Evolutionary conservation across 2,113 vertebrate species (phyloP).

Genomic region (Scopus umbretta): DNA sequence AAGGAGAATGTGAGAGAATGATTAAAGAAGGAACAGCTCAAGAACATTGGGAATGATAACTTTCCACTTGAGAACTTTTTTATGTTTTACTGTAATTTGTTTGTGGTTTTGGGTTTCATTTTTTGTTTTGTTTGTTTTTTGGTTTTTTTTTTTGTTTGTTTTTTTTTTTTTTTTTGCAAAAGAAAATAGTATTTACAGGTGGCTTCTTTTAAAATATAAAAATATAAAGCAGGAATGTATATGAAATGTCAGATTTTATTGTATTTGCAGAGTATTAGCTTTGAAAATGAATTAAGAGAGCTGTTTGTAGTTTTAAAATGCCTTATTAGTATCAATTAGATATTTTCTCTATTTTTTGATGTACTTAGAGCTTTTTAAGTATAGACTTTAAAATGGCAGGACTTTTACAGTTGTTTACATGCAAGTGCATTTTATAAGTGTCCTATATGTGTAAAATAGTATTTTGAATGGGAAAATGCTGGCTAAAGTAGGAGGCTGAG

Average conservation of each 20-base stretch:
- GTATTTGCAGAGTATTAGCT: slow-evolving; percentile 94
- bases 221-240: slow-evolving; percentile 96
- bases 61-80: slow-evolving; percentile 92
- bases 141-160: slow-evolving; percentile 55
- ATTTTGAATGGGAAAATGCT: slow-evolving; percentile 76
- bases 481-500: slow-evolving; percentile 72
- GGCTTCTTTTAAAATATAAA: slow-evolving; percentile 90
- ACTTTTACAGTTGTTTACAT: slow-evolving; percentile 96
- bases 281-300: slow-evolving; percentile 89
- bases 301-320: slow-evolving; percentile 93
- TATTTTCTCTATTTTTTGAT: slow-evolving; percentile 92
- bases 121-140: slow-evolving; percentile 71
- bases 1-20: slow-evolving; percentile 73
- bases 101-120: slow-evolving; percentile 47
- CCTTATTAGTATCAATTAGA: slow-evolving; percentile 89
- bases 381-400: slow-evolving; percentile 86
- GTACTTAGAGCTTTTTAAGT: slow-evolving; percentile 91
- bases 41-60: slow-evolving; percentile 77
- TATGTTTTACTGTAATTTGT: slow-evolving; percentile 91
- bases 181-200: slow-evolving; percentile 95
- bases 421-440: slow-evolving; percentile 92
- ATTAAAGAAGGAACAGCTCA: slow-evolving; percentile 77
- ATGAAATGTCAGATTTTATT: slow-evolving; percentile 96
- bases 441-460: slow-evolving; percentile 89
- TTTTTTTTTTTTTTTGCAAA: slow-evolving; percentile 75